Percentiles rank a stretch among this genome's conserved stretches.
Conservation (phyloP, 1,140 invertebrate species). For the Ridgeia piscesae region DNA sequence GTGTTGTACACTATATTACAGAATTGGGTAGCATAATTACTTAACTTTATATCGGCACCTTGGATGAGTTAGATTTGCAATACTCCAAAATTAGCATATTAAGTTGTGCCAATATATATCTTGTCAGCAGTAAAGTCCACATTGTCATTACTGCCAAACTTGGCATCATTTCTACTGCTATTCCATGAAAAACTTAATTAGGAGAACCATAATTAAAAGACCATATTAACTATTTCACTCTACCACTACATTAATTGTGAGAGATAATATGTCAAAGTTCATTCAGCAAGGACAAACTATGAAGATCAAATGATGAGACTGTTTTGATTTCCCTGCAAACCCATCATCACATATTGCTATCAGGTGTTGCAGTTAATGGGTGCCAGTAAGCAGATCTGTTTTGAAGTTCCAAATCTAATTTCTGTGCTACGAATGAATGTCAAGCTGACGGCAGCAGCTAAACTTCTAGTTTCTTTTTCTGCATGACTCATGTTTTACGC, state of each 20-base stretch:
- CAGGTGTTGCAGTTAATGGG: background rate
- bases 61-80: no score
- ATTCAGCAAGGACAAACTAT: background rate
- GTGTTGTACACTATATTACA: no score
- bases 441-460: background rate
- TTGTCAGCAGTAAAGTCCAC: background rate
- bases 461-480: background rate
- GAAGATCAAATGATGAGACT: background rate
- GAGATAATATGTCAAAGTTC: background rate
- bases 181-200: background rate
- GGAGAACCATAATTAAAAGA: background rate
- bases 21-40: no score
- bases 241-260: background rate
- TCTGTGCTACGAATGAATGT: background rate
- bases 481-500: background rate
- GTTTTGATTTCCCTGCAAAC: background rate
- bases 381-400: background rate
- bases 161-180: background rate
- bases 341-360: background rate
- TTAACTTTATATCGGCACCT: no score
- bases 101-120: background rate
- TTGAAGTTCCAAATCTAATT: conserved; percentile 1
- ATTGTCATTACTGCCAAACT: background rate
- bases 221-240: background rate
- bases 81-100: no score